Evolutionary conservation across 2,113 vertebrate genomes (phyloP), one percentile per base, ranked within the genome.

Genomic region (Caracal caracal): DNA sequence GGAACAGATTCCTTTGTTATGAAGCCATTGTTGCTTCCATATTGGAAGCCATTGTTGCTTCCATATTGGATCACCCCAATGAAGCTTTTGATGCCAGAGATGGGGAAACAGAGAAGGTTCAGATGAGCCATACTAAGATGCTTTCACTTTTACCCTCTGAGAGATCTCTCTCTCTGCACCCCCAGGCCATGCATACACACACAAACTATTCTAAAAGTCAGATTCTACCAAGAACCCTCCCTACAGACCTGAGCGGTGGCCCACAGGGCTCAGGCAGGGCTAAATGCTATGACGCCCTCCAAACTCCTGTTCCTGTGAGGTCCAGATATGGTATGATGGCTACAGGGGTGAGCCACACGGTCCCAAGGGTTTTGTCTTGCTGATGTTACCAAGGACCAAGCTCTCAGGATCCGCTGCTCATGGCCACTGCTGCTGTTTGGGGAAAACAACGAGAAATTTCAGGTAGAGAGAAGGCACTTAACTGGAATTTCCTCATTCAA

Each of bases 321-420:
- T 19, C 17, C 70, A 40, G 26, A n/a, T 43, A 3, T 49, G 70
- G 9, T 0, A 0, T 33, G 56, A 28, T 0, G 11, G 17, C 6
- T 30, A 10, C 35, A 51, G n/a, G 17, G 20, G 15, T 20, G 30
- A 33, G 7, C 35, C 84, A 85, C 5, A 61, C 47, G 6, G n/a
- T 37, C 26, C 22, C 12, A 24, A 16, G 43, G 40, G 19, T 9
- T 83, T 19, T 35, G 16, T 47, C 80, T 75, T 90, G 7, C 26
- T 22, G 17, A 43, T 1, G 10, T 8, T 40, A 26, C 56, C 49
- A 4, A 61, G 3, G 2, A 4, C 49, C 59, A 11, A 56, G 15
- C 40, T 78, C 86, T 90, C 33, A 56, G 49, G 35, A 59, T 17
- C 3, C 30, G 2, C 43, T 20, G 22, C 24, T 13, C 17, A 20